Percentiles rank a stretch among this genome's conserved stretches.
Evolutionary conservation across 2,888 invertebrate genomes (phyloP).

Genomic region (Pyrochroa serraticornis): DNA sequence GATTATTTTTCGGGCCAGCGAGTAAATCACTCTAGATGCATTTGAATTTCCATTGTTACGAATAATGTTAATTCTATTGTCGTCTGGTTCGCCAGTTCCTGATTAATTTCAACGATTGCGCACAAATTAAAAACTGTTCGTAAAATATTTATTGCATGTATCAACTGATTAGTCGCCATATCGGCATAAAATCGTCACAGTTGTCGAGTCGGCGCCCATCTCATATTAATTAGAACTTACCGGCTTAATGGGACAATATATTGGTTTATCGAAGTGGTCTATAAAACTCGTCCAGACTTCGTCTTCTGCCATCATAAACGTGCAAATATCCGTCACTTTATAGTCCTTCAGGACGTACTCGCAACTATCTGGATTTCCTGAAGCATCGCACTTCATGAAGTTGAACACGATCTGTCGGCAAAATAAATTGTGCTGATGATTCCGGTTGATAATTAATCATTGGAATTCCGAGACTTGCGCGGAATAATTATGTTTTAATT

Average conservation of each 20-base stretch:
- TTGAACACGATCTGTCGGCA: slow-evolving; percentile 40
- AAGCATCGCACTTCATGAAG: slow-evolving; percentile 46
- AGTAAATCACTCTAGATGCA: slow-evolving; percentile 17
- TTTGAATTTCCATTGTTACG: slow-evolving; percentile 12
- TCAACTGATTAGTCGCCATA: slow-evolving; percentile 20
- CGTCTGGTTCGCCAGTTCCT: not conserved
- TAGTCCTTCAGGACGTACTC: slow-evolving; percentile 47
- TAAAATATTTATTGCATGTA: slow-evolving; percentile 17
- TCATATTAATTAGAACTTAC: slow-evolving; percentile 35
- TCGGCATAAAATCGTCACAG: slow-evolving; percentile 6
- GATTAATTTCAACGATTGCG: slow-evolving; percentile 7
- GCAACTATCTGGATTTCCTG: slow-evolving; percentile 46
- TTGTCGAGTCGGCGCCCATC: slow-evolving; percentile 14
- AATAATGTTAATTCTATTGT: slow-evolving; percentile 4
- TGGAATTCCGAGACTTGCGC: slow-evolving; percentile 36
- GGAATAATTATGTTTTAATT: slow-evolving; percentile 49
- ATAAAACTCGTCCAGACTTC: slow-evolving; percentile 45
- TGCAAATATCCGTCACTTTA: slow-evolving; percentile 41
- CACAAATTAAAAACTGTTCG: slow-evolving; percentile 12
- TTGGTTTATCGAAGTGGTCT: slow-evolving; percentile 38
- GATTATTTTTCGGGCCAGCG: slow-evolving; percentile 37
- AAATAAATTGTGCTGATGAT: slow-evolving; percentile 39
- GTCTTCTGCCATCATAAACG: slow-evolving; percentile 37
- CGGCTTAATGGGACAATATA: slow-evolving; percentile 45
- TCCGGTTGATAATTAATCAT: slow-evolving; percentile 47